Base-by-base conservation (phyloP, 2,888 invertebrate species). In the Pseudeuparius sepicola region DNA sequence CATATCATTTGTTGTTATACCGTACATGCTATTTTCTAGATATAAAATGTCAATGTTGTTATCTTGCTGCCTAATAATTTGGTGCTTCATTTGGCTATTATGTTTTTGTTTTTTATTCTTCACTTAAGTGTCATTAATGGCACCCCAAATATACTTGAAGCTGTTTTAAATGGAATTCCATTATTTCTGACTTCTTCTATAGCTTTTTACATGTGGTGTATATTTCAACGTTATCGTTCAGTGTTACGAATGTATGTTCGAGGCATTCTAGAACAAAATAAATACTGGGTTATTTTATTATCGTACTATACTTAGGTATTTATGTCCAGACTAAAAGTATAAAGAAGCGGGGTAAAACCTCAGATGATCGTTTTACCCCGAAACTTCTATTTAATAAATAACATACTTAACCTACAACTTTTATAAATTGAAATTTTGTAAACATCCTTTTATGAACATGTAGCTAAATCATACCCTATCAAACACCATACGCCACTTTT, bases 261-360 rank as follows among this genome's bases (percentile, higher is more conserved):
- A 20, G 20, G 20, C 20, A 20, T 20, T 20, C 20, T 20, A n/a
- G 6, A 20, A 20, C n/a, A 20, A 20, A 20, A 20, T 20, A 6
- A 20, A 20, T 13, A 51, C 46, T 4, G 33, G 20, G 6, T 20
- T n/a, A 20, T 20, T 20, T 20, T 20, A n/a, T n/a, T n/a, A n/a
- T n/a, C n/a, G n/a, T n/a, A n/a, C n/a, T n/a, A n/a, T n/a, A n/a
- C n/a, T n/a, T n/a, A n/a, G n/a, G n/a, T n/a, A n/a, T n/a, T n/a
- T n/a, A n/a, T n/a, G n/a, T n/a, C n/a, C n/a, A n/a, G n/a, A n/a
- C n/a, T n/a, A n/a, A n/a, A n/a, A n/a, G n/a, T n/a, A n/a, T n/a
- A n/a, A n/a, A n/a, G n/a, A n/a, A n/a, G n/a, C n/a, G n/a, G n/a
- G n/a, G n/a, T n/a, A n/a, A n/a, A n/a, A n/a, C n/a, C 20, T n/a